Conservation (phyloP, 2,797 vertebrate species). For the Coreius guichenoti region DNA sequence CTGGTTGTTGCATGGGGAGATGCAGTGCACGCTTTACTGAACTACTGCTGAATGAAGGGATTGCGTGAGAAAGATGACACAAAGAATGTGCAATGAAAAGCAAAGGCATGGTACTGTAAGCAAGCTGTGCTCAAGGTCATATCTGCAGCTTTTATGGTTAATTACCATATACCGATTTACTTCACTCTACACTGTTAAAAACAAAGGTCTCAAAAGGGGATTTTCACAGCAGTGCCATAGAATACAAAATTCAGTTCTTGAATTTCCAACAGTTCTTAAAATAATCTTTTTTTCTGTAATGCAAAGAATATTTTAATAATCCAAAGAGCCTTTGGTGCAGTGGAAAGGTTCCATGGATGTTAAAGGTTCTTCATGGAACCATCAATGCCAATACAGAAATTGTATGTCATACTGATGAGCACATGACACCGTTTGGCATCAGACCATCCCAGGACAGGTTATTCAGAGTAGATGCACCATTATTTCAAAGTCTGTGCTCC, state of each 20-base stretch:
- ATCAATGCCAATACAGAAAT: neutral
- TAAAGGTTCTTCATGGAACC: neutral
- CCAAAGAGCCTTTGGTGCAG: neutral
- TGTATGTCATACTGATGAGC: neutral
- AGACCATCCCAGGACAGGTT: neutral
- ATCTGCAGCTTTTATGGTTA: constrained; percentile 32
- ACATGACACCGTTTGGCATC: neutral
- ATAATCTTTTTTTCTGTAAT: neutral
- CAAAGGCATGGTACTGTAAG: constrained; percentile 24
- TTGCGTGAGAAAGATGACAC: constrained; percentile 64
- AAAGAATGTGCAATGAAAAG: constrained; percentile 5
- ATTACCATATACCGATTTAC: constrained; percentile 35
- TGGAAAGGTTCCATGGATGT: neutral
- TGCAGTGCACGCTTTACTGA: constrained; percentile 59
- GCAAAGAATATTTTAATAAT: neutral
- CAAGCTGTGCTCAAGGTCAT: constrained; percentile 56
- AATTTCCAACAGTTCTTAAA: neutral
- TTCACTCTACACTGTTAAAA: neutral
- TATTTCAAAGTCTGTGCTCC: neutral
- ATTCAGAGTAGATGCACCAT: neutral
- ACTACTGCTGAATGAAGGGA: constrained; percentile 56
- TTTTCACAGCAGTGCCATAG: neutral
- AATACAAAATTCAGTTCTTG: neutral
- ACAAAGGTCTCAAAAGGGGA: neutral
- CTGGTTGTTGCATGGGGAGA: constrained; percentile 50